Conservation (phyloP, 1,140 invertebrate species). For the Aradophagus sp. region DNA sequence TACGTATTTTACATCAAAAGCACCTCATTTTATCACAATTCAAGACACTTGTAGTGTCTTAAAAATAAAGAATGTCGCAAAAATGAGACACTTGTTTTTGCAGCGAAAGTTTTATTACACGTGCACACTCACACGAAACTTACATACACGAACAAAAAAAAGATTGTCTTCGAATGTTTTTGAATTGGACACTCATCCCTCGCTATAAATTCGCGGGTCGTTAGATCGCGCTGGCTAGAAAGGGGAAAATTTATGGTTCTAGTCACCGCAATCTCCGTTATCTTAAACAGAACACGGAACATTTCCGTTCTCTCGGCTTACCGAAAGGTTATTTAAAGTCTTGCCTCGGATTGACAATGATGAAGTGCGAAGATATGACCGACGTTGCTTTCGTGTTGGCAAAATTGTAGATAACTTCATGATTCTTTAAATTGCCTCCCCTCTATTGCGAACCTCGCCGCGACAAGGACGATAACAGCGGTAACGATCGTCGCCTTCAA, state of each 20-base stretch:
- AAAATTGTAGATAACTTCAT: conserved; percentile 38
- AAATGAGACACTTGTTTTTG: too few species aligned
- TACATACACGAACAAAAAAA: too few species aligned
- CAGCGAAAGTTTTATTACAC: too few species aligned
- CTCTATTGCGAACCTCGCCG: too few species aligned
- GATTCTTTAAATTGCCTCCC: too few species aligned
- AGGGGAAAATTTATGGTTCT: conserved; percentile 63
- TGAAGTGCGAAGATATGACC: conserved; percentile 55
- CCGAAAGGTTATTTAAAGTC: conserved; percentile 59
- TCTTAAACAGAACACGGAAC: conserved; percentile 67
- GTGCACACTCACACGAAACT: too few species aligned
- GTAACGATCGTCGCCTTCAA: too few species aligned
- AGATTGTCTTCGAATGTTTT: conserved; percentile 55
- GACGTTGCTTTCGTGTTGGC: conserved; percentile 48
- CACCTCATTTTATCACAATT: too few species aligned
- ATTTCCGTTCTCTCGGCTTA: conserved; percentile 57
- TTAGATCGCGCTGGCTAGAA: conserved; percentile 42
- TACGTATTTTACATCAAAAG: too few species aligned
- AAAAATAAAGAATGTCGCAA: too few species aligned
- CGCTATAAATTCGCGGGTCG: conserved; percentile 60
- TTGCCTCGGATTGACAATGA: conserved; percentile 55
- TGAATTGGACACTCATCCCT: conserved; percentile 59
- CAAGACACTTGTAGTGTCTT: too few species aligned
- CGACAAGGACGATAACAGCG: too few species aligned
- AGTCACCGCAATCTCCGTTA: conserved; percentile 68